A percentile compares a stretch with the other conserved stretches of the same genome.
These are phyloP conservation scores for Tarsius wallacei DNA, from an alignment of 2,797 vertebrate genomes.

Conservation along the genomic window DNA sequence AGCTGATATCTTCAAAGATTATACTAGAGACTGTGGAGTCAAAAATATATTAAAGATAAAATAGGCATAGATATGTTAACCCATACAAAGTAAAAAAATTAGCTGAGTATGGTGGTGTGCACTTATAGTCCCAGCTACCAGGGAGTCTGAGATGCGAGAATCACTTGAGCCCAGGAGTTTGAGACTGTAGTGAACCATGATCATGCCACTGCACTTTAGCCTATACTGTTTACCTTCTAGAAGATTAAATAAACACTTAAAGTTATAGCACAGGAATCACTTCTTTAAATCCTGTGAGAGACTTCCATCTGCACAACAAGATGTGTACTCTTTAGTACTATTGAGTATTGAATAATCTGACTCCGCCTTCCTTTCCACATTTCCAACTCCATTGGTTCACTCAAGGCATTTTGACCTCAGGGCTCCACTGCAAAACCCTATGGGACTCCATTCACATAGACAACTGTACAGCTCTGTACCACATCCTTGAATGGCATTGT, in stretches of 20 bases:
- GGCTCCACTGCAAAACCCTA: not conserved
- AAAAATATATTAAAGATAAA: constrained; percentile 26
- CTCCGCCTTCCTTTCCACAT: not conserved
- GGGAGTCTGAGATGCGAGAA: too few species aligned
- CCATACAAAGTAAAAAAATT: too few species aligned
- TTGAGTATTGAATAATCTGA: not conserved
- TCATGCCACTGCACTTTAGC: too few species aligned
- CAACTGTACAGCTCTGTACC: not conserved
- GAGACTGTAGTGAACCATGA: too few species aligned
- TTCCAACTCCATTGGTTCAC: not conserved
- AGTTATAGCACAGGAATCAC: not conserved
- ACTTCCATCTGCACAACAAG: not conserved
- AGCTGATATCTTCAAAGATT: not conserved
- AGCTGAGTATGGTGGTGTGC: too few species aligned
- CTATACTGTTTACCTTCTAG: not conserved
- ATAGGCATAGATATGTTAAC: not conserved
- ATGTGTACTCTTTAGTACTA: not conserved
- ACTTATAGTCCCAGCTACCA: too few species aligned
- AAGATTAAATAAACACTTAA: constrained; percentile 6
- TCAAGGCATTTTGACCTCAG: not conserved
- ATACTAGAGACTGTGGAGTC: not conserved
- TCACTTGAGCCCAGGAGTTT: too few species aligned
- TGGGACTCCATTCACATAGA: not conserved
- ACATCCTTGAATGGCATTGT: not conserved
- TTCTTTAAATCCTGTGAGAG: not conserved